These are phyloP conservation scores for Cassiopea xamachana DNA, from an alignment of 30 jellyfish, hydroid and myxozoan species.

Conservation along the genomic window DNA sequence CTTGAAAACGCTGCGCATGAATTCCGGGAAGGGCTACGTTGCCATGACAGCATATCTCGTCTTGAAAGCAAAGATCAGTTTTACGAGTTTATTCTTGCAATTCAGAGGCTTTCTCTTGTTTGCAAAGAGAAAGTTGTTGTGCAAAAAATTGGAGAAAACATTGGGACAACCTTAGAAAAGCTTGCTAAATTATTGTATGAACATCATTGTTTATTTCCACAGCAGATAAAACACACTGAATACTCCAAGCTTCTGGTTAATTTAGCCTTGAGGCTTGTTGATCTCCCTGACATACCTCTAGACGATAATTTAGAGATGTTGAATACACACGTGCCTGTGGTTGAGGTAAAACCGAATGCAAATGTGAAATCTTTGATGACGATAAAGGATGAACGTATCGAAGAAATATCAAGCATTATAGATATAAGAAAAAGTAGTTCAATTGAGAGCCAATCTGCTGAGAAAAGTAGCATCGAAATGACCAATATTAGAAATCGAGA, in stretches of 20 bases:
- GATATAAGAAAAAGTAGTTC: not conserved
- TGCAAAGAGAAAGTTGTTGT: conserved; percentile 32
- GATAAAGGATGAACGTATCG: not conserved
- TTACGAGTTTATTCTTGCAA: conserved; percentile 57
- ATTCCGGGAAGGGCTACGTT: conserved; percentile 57
- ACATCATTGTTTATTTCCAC: conserved; percentile 64
- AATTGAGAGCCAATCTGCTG: not conserved
- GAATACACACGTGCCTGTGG: conserved; percentile 26
- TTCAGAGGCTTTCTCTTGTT: conserved; percentile 38
- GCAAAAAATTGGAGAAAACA: conserved; percentile 38
- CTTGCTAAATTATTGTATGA: conserved; percentile 53
- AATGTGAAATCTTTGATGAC: conserved; percentile 20
- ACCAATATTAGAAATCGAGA: not conserved
- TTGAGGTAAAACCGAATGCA: conserved; percentile 36
- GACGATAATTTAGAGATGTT: conserved; percentile 47
- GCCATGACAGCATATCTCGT: conserved; percentile 70
- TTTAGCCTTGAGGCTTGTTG: conserved; percentile 36
- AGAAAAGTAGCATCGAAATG: not conserved
- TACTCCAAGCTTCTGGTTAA: conserved; percentile 43
- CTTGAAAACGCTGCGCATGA: conserved; percentile 71
- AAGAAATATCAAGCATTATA: conserved; percentile 18
- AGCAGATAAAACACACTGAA: conserved; percentile 41
- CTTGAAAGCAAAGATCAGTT: conserved; percentile 68
- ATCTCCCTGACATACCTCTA: conserved; percentile 33
- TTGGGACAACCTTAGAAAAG: conserved; percentile 27